Base-by-base conservation (phyloP, 2,888 invertebrate species). In the Volucella bombylans region DNA sequence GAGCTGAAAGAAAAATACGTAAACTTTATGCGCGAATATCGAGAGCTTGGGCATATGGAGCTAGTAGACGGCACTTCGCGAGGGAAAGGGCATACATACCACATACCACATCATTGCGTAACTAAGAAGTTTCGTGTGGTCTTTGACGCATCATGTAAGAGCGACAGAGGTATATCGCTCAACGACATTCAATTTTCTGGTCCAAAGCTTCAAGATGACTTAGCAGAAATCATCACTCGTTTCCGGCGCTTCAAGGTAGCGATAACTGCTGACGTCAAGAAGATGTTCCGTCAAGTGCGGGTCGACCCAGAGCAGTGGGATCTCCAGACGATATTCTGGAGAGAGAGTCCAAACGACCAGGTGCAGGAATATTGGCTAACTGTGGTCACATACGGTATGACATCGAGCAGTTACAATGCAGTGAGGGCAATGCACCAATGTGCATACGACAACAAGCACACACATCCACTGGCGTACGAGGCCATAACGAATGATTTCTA, bases 271-370 rank as follows among this genome's bases (percentile, higher is more conserved):
- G 71, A 78, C 12, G 45, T 71, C 1, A 11, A 39, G 39, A 78
- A 78, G 14, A 71, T 78, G 57, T 77, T 62, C 38, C 69, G 69
- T 8, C 77, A 57, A 49, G 62, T 69, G 43, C 38, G 55, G 1
- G 41, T 78, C 15, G 12, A 62, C 8, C 69, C 61, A 12, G 54
- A 47, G 11, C 77, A 78, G 14, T 69, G 54, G 69, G 64, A 78
- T 10, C 41, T 71, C 0, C 71, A 78, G 23, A 38, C 49, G 15
- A 78, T 78, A 9, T 49, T 78, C 18, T 78, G 77, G 77, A 69
- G 69, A 39, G 67, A 77, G 38, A 39, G 14, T 12, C 54, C 55
- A 9, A 14, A 43, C n/a, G 12, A 72, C 18, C 31, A 31, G 38
- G n/a, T 78, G 4, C 12, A 11, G 0, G 65, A 65, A 18, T 78